Evolutionary conservation across 2,797 vertebrate species (phyloP), one percentile per base, ranked within the genome.

Genomic region (Pempheris klunzingeri): DNA sequence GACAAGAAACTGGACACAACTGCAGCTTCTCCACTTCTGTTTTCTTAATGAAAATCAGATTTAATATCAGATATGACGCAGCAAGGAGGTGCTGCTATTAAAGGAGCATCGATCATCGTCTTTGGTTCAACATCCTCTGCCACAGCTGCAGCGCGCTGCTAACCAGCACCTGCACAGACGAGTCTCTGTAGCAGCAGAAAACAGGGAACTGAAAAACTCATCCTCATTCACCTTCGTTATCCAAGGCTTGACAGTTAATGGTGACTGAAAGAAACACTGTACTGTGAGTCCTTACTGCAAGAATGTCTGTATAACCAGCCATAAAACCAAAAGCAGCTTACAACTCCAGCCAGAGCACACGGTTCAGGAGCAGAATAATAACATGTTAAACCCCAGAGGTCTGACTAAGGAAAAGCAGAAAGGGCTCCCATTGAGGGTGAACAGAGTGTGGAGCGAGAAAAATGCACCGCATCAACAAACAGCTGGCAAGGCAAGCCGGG

Each of bases 41-140:
- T 59, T 52, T 71, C 26, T 7, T 22, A 39, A 77, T 50, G 38
- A 24, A 36, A 69, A 41, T 63, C 34, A n/a, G 55, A 67, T 30
- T 34, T 14, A 49, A 52, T 13, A 38, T 70, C 57, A 55, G 78
- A 65, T 71, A 41, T 71, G 49, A 73, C 59, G 11, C 65, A 65
- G 67, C 68, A 12, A 38, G n/a, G 32, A 43, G 54, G 50, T 17
- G 24, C 75, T 69, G 79, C 65, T 44, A 2, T 63, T 81, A 74
- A 87, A 86, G 79, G 64, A 80, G 60, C 58, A 50, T 53, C 61
- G 73, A 82, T 85, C 77, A 12, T 80, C 22, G 34, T 90, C 87
- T 93, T 91, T 92, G 92, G 87, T 91, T 90, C 78, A 83, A 49
- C 74, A 14, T 77, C 46, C 57, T 66, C 70, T 68, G 66, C 58